phyloP scores from a whole-genome alignment of 2,888 invertebrate species.

The Euproctis similis region DNA sequence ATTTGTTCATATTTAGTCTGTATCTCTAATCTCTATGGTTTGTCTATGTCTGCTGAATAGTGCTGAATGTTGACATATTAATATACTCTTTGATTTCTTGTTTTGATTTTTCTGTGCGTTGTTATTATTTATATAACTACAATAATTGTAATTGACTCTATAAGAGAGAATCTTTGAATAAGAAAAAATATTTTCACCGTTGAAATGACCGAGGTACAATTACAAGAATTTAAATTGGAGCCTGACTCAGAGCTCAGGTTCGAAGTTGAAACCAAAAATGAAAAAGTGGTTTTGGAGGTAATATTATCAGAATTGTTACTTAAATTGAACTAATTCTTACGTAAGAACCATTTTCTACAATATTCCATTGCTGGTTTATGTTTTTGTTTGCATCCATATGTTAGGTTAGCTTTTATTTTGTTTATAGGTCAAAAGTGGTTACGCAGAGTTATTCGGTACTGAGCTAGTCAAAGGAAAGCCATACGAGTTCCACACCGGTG shows the following conservation, averaged over 20 bases:
- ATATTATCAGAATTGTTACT: too few relatives aligned
- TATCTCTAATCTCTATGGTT: too few relatives aligned
- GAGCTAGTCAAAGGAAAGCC: slow-evolving; percentile 94
- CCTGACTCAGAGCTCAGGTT: slow-evolving; percentile 93
- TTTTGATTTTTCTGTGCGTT: not conserved
- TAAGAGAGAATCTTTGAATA: not conserved
- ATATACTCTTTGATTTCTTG: not conserved
- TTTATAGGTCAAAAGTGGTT: slow-evolving; percentile 87
- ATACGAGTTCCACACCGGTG: slow-evolving; percentile 91
- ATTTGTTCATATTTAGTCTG: too few relatives aligned
- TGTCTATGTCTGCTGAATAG: too few relatives aligned
- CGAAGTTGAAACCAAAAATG: slow-evolving; percentile 92
- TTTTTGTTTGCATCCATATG: slow-evolving; percentile 3
- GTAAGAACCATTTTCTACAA: too few relatives aligned
- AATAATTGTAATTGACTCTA: not conserved
- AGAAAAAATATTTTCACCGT: too few relatives aligned
- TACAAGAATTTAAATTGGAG: slow-evolving; percentile 88
- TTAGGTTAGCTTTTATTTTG: slow-evolving; percentile 11
- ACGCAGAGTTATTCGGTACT: slow-evolving; percentile 97
- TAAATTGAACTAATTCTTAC: not conserved
- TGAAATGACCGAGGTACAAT: slow-evolving; percentile 63
- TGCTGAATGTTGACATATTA: too few relatives aligned
- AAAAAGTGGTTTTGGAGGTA: slow-evolving; percentile 87
- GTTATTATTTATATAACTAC: too few relatives aligned
- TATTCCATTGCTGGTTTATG: not conserved